Evolutionary conservation across 2,888 invertebrate genomes (phyloP).

Genomic region (Carabus problematicus): DNA sequence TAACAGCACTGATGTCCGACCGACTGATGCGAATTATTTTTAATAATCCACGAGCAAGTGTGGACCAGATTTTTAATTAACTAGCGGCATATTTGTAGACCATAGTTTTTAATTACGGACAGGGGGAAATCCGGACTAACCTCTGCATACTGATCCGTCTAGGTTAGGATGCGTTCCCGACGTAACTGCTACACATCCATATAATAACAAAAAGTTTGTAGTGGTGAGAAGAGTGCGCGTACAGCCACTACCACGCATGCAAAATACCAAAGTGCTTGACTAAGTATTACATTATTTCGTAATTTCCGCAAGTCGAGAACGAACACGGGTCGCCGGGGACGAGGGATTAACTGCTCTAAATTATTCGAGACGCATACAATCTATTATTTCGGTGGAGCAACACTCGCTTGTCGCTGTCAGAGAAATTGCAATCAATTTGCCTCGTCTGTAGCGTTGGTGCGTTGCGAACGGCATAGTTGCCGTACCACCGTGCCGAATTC

Average conservation of each 20-base stretch:
- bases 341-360: slow-evolving; percentile 49
- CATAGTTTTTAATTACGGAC: slow-evolving; percentile 41
- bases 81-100: slow-evolving; percentile 40
- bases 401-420: slow-evolving; percentile 48
- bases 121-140: not conserved
- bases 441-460: slow-evolving; percentile 40
- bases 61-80: slow-evolving; percentile 36
- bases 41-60: slow-evolving; percentile 35
- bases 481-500: no score
- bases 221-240: slow-evolving; percentile 15
- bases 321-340: slow-evolving; percentile 36
- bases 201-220: slow-evolving; percentile 4
- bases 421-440: slow-evolving; percentile 53
- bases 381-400: slow-evolving; percentile 50
- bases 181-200: not conserved
- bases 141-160: no score
- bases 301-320: slow-evolving; percentile 44
- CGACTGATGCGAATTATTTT: slow-evolving; percentile 34
- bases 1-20: slow-evolving; percentile 28
- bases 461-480: no score
- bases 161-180: no score
- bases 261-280: slow-evolving; percentile 37
- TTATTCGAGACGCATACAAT: slow-evolving; percentile 50
- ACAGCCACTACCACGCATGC: slow-evolving; percentile 36
- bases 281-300: slow-evolving; percentile 43